Conservation (phyloP, 2,113 vertebrate species). For the Pimephales promelas region DNA sequence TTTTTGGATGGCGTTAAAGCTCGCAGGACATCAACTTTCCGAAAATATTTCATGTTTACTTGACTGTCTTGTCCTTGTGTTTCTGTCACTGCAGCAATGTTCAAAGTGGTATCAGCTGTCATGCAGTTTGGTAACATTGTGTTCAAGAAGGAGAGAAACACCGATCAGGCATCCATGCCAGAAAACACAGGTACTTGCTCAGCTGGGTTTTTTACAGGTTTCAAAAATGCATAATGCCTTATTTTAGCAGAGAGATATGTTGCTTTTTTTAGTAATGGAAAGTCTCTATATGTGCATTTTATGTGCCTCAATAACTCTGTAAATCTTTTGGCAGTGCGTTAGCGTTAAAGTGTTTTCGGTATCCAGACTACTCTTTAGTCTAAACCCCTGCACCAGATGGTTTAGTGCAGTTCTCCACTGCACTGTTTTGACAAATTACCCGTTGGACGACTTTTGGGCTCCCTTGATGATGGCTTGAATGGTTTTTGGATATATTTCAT, state of each 20-base stretch:
- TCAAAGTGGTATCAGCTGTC: constrained; percentile 96
- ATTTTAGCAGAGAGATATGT: neutral
- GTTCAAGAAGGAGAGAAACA: constrained; percentile 98
- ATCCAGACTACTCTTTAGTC: neutral
- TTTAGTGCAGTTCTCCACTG: constrained; percentile 2
- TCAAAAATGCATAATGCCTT: neutral
- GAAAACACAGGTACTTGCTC: constrained; percentile 89
- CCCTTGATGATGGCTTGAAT: constrained; percentile 53
- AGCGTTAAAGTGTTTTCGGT: neutral
- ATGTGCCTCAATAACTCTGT: neutral
- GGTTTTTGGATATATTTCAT: constrained; percentile 23
- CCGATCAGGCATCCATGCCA: constrained; percentile 97
- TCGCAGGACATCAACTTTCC: neutral
- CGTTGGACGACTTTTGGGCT: constrained; percentile 53
- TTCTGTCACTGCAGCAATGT: constrained; percentile 82
- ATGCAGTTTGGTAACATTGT: constrained; percentile 96
- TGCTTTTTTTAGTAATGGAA: constrained; percentile 1
- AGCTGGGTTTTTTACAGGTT: neutral
- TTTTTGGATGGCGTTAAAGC: neutral
- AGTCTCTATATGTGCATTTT: neutral
- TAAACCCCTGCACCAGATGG: constrained; percentile 19
- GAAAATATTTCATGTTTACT: neutral
- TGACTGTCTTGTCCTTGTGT: constrained; percentile 14
- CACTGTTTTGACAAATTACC: neutral
- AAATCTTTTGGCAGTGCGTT: constrained; percentile 12